A percentile compares a stretch with the other conserved stretches of the same genome.
These are phyloP conservation scores for Rhogogaster chlorosoma DNA, from an alignment of 2,888 invertebrate species.

Conservation along the genomic window DNA sequence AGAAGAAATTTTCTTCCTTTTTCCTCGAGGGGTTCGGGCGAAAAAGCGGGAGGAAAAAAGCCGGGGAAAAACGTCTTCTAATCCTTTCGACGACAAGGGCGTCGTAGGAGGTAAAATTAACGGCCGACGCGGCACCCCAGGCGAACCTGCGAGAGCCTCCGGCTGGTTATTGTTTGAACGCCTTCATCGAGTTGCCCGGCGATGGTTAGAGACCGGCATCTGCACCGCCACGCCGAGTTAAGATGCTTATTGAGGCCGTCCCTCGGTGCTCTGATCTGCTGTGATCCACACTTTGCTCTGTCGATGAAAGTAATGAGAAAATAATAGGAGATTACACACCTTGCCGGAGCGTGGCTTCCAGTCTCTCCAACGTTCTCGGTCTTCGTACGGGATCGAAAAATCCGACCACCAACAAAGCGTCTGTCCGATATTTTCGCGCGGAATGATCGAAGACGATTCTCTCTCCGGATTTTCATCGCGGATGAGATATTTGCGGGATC, in stretches of 20 bases:
- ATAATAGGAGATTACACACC: conserved; percentile 72
- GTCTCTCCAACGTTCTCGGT: conserved; percentile 22
- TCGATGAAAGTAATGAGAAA: conserved; percentile 67
- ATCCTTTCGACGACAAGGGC: conserved; percentile 17
- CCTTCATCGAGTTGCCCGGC: conserved; percentile 58
- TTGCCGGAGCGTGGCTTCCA: conserved; percentile 63
- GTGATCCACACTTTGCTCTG: conserved; percentile 54
- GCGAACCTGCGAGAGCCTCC: conserved; percentile 4
- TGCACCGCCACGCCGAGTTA: conserved; percentile 24
- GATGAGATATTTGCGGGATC: neutral
- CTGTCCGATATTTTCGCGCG: neutral
- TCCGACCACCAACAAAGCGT: neutral
- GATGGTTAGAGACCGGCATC: neutral
- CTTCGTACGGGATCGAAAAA: neutral
- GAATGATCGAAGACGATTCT: neutral
- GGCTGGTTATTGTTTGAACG: conserved; percentile 62
- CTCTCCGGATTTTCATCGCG: too few species aligned
- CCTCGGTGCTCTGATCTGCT: neutral
- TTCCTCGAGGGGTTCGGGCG: neutral
- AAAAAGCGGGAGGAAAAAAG: neutral
- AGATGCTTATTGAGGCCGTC: neutral
- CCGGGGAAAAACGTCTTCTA: neutral
- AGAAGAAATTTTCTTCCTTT: neutral
- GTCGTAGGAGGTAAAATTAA: conserved; percentile 34
- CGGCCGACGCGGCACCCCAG: conserved; percentile 22